Evolutionary conservation across 2,113 vertebrate genomes (phyloP).

Genomic region (Serilophus lunatus): DNA sequence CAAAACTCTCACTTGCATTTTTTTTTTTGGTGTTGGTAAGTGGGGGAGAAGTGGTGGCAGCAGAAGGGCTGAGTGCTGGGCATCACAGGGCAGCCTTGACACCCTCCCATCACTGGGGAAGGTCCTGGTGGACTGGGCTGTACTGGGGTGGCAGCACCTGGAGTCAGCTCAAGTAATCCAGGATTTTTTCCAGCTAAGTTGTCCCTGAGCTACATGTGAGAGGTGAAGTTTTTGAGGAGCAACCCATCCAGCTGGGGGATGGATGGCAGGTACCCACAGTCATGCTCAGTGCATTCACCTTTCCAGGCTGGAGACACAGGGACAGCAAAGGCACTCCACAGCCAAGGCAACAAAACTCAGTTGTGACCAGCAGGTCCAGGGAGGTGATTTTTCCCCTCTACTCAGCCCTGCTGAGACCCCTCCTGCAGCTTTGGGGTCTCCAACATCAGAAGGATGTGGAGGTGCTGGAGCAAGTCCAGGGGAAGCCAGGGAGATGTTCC

Average conservation of each 20-base stretch:
- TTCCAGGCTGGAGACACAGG: neutral
- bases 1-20: fast-evolving
- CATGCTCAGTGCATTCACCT: neutral
- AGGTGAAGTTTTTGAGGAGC: neutral
- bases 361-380: fast-evolving
- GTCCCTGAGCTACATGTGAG: neutral
- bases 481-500: neutral
- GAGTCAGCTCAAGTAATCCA: neutral
- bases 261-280: neutral
- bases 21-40: fast-evolving
- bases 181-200: neutral
- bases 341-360: fast-evolving
- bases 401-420: neutral
- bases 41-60: neutral
- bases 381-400: neutral
- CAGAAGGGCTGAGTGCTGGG: neutral
- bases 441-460: neutral
- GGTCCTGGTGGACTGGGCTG: neutral
- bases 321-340: neutral
- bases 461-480: neutral
- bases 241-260: neutral
- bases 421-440: neutral
- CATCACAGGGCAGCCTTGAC: fast-evolving
- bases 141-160: neutral
- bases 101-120: neutral